Base-by-base conservation (phyloP, 2,797 vertebrate genomes). In the Microchirus variegatus region DNA sequence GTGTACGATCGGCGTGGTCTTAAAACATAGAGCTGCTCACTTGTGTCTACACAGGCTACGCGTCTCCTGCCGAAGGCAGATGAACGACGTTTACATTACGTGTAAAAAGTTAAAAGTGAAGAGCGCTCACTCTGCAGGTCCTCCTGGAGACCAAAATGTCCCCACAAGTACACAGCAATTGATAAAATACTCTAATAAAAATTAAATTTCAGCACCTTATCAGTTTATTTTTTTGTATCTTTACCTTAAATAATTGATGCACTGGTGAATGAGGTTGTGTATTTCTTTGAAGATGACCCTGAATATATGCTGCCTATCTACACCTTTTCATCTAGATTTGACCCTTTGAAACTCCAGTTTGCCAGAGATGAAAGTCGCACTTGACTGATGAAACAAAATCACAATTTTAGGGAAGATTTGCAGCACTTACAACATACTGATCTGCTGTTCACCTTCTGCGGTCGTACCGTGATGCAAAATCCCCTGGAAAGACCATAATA, bases 221-320 rank as follows among this genome's bases (percentile, higher is more conserved):
- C 5, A 22, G 3, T 22, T 22, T 22, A 3, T 22, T 22, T 22
- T 22, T 22, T 22, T 4, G 4, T 22, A 2, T 22, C 2, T 31
- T 31, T 31, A 31, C 31, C 8, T 31, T 31, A 9, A 37, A 9
- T 56, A 15, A 54, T 38, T 26, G 45, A 51, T 17, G 11, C 13
- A 45, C 3, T 36, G 41, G 52, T 53, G 14, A 15, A 59, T 62
- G 43, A 59, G 56, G 38, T 59, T 51, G 38, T 26, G 61, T n/a
- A 31, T 62, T 64, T 71, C 44, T 69, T 63, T 73, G 47, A 79
- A 77, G 83, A 72, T 65, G 66, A 65, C 53, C 59, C 61, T 59
- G 59, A 50, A 63, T 61, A 53, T 68, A 63, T 50, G 49, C 71
- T 19, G 43, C 56, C 56, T 6, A 4, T 62, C 15, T 63, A 54